Conservation (phyloP, 2,888 invertebrate genomes). For the Limulus polyphemus region DNA sequence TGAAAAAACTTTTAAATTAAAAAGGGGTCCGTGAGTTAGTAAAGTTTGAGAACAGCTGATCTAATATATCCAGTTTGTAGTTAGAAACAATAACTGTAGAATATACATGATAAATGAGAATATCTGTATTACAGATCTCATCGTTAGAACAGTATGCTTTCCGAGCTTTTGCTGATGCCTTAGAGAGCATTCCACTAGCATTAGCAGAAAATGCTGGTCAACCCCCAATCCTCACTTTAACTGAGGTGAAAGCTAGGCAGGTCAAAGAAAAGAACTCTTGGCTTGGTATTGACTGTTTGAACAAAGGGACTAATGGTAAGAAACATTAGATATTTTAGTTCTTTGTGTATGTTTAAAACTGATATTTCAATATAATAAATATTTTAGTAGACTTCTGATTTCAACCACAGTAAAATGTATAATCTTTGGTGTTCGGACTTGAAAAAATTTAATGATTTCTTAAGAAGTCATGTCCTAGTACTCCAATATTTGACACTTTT, state of each 20-base stretch:
- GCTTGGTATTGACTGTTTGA: constrained; percentile 91
- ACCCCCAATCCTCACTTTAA: constrained; percentile 79
- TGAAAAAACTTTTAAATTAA: no score
- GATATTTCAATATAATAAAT: background rate
- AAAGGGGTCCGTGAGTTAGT: no score
- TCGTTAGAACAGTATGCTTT: constrained; percentile 95
- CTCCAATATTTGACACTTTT: no score
- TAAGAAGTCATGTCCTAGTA: no score
- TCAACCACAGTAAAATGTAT: no score
- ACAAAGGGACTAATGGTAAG: constrained; percentile 51
- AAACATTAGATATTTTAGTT: background rate
- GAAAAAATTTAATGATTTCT: no score
- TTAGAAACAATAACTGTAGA: no score
- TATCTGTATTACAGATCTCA: constrained; percentile 42
- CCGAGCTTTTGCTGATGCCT: constrained; percentile 86
- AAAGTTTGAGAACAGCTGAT: no score
- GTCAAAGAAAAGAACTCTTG: constrained; percentile 66
- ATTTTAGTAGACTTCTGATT: background rate
- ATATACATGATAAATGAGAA: background rate
- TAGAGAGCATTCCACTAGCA: constrained; percentile 87
- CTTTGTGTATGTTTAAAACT: no score
- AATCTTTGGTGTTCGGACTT: no score
- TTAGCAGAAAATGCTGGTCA: constrained; percentile 93
- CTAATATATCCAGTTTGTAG: no score
- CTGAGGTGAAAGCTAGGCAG: constrained; percentile 81